Percentiles rank a stretch among this genome's conserved stretches.
phyloP scores from a whole-genome alignment of 2,888 invertebrate genomes.

The Synergus itoensis region DNA sequence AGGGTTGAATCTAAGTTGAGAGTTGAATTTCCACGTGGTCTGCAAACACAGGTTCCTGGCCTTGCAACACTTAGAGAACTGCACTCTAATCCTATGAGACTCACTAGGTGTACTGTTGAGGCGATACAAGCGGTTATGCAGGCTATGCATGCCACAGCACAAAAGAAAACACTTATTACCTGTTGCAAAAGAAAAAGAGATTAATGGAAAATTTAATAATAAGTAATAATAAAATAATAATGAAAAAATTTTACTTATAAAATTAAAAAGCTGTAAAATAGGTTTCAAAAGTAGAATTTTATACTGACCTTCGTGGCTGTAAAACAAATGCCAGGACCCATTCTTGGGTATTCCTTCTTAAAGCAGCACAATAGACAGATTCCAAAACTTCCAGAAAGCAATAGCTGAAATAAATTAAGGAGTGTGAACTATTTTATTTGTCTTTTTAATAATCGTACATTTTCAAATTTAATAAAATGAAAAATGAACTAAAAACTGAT shows the following conservation, averaged over 20 bases:
- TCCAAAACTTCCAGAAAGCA: constrained; percentile 72
- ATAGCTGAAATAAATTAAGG: constrained; percentile 58
- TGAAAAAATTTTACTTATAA: neutral
- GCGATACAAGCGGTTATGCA: constrained; percentile 67
- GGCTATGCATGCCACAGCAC: constrained; percentile 63
- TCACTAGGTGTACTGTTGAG: constrained; percentile 67
- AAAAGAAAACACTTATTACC: constrained; percentile 65
- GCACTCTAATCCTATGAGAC: constrained; percentile 68
- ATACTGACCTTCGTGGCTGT: constrained; percentile 66
- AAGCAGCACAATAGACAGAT: constrained; percentile 72
- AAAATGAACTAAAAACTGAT: neutral
- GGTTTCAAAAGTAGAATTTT: neutral
- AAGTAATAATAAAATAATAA: neutral
- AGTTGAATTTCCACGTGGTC: constrained; percentile 54
- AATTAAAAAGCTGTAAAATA: too few relatives aligned
- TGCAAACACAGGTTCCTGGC: constrained; percentile 71
- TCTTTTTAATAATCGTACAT: neutral
- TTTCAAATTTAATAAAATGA: neutral
- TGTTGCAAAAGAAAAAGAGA: constrained; percentile 46
- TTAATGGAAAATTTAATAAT: neutral
- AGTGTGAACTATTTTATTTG: neutral
- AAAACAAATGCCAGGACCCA: constrained; percentile 70
- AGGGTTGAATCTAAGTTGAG: constrained; percentile 57
- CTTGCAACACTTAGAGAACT: constrained; percentile 64
- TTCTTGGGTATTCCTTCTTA: constrained; percentile 69